A percentile compares a stretch with the other conserved stretches of the same genome.
Conservation (phyloP, 2,888 invertebrate genomes). For the Trachelus iudaicus region DNA sequence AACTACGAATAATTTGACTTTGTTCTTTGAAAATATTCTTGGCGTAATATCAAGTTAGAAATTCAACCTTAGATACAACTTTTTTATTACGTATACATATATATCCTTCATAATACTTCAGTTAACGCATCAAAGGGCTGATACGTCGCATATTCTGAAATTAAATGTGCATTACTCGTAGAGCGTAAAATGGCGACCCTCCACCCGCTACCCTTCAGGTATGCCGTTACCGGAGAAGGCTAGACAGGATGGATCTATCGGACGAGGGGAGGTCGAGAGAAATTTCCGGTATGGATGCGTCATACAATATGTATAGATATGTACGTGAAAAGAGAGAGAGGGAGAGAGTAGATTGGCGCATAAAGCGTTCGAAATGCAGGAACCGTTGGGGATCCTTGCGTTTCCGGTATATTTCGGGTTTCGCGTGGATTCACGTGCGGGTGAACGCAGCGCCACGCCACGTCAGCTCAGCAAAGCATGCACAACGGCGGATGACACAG, state of each 20-base stretch:
- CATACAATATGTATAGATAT: neutral
- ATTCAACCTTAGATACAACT: no score
- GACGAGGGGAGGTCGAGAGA: neutral
- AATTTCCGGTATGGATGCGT: neutral
- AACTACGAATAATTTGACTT: no score
- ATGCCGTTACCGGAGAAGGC: neutral
- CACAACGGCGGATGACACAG: conserved; percentile 1
- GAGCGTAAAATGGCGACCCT: neutral
- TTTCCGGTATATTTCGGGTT: neutral
- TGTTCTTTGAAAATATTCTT: no score
- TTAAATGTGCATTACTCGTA: neutral
- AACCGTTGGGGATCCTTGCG: neutral
- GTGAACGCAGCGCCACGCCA: neutral
- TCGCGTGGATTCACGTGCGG: neutral
- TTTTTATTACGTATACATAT: neutral
- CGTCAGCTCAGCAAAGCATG: neutral
- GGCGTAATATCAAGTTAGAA: no score
- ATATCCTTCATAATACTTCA: neutral
- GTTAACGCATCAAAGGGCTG: neutral
- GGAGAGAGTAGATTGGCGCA: neutral
- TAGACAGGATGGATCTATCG: neutral
- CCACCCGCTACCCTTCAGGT: neutral
- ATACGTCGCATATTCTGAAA: neutral
- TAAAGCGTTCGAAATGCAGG: neutral
- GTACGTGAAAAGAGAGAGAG: neutral